Percentiles rank a stretch among this genome's conserved stretches.
These are phyloP conservation scores for Cheilosia grossa DNA, from an alignment of 2,888 invertebrate species.

Conservation along the genomic window DNA sequence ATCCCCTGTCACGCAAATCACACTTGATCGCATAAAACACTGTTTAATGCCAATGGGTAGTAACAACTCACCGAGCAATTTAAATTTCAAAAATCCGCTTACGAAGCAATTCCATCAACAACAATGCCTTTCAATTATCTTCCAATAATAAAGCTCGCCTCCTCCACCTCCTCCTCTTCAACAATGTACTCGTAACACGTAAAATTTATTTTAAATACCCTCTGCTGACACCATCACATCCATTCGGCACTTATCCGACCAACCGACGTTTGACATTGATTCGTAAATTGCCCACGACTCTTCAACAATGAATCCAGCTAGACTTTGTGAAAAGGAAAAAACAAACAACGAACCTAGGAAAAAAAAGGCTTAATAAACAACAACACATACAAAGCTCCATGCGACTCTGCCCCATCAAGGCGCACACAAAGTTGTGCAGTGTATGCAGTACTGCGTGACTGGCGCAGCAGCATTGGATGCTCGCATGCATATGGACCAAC, in stretches of 20 bases:
- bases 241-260: slow-evolving; percentile 50
- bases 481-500: neutral
- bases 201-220: slow-evolving; percentile 46
- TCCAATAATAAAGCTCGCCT: neutral
- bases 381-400: slow-evolving; percentile 46
- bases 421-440: neutral
- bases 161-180: slow-evolving; percentile 6
- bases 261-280: slow-evolving; percentile 51
- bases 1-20: too few relatives aligned
- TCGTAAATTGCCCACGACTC: slow-evolving; percentile 63
- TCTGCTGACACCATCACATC: slow-evolving; percentile 36
- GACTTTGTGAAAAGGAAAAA: slow-evolving; percentile 20
- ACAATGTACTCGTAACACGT: slow-evolving; percentile 43
- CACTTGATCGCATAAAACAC: too few relatives aligned
- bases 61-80: neutral
- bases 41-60: neutral
- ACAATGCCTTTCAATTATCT: slow-evolving; percentile 19
- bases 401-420: slow-evolving; percentile 5
- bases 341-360: slow-evolving; percentile 17
- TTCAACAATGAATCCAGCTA: slow-evolving; percentile 59
- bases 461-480: slow-evolving; percentile 6
- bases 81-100: neutral
- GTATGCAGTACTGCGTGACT: neutral
- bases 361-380: slow-evolving; percentile 30
- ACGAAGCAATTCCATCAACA: neutral